These are phyloP conservation scores for Arctopsyche grandis DNA, from an alignment of 1,140 invertebrate species.

Conservation along the genomic window DNA sequence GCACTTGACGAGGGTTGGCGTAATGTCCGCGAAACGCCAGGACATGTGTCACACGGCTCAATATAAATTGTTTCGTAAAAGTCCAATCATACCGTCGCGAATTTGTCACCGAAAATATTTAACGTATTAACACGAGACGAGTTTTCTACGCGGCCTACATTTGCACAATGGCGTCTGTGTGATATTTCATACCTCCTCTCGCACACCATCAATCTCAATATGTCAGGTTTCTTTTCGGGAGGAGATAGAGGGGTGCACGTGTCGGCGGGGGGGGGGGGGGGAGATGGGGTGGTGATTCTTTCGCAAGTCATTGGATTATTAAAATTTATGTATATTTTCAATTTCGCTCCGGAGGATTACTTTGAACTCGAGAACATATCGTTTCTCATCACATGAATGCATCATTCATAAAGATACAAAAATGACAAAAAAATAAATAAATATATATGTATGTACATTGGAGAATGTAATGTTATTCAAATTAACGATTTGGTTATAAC, in stretches of 20 bases:
- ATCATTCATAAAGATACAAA: too few relatives aligned
- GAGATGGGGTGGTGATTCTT: conserved; percentile 12
- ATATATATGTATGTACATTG: too few relatives aligned
- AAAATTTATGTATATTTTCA: conserved; percentile 16
- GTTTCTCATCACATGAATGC: too few relatives aligned
- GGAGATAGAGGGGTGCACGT: background rate
- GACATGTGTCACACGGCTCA: conserved; percentile 23
- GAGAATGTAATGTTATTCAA: too few relatives aligned
- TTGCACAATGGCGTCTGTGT: background rate
- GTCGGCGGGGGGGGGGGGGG: too few relatives aligned
- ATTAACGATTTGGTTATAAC: too few relatives aligned
- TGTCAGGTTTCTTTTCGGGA: background rate
- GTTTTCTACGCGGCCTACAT: background rate
- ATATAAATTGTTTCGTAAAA: conserved; percentile 40
- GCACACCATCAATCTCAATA: conserved; percentile 1
- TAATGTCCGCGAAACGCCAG: conserved; percentile 22
- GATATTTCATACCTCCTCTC: conserved; percentile 10
- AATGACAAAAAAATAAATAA: too few relatives aligned
- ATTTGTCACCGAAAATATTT: conserved; percentile 25
- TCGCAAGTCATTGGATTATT: conserved; percentile 18
- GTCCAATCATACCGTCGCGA: background rate
- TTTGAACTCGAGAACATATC: too few relatives aligned
- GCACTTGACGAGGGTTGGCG: conserved; percentile 32
- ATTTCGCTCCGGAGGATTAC: background rate
- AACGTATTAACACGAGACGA: background rate